Evolutionary conservation across 2,888 invertebrate species (phyloP).

Genomic region (Galeopsomyia nigrocyanea): DNA sequence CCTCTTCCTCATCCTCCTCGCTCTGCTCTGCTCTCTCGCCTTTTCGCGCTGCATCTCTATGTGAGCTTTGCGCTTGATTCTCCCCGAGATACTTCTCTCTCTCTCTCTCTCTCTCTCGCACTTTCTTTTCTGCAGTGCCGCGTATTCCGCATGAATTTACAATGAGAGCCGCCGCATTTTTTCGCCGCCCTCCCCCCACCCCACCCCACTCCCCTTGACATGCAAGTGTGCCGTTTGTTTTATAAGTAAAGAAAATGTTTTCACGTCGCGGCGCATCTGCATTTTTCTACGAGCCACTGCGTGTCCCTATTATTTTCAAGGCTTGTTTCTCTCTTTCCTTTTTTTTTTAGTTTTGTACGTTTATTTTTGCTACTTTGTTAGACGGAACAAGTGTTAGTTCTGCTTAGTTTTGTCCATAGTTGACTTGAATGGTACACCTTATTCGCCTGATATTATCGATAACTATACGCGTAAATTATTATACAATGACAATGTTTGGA

Average conservation of each 20-base stretch:
- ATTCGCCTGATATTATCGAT: no score
- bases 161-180: constrained; percentile 54
- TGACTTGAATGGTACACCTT: no score
- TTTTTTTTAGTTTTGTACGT: not conserved
- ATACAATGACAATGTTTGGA: no score
- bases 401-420: no score
- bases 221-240: constrained; percentile 27
- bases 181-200: constrained; percentile 46
- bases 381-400: not conserved
- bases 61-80: constrained; percentile 37
- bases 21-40: not conserved
- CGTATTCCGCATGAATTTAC: constrained; percentile 61
- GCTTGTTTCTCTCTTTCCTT: not conserved
- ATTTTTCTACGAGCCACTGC: constrained; percentile 40
- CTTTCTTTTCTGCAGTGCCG: constrained; percentile 31
- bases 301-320: not conserved
- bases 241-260: constrained; percentile 40
- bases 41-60: constrained; percentile 35
- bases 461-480: no score
- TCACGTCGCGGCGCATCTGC: constrained; percentile 48
- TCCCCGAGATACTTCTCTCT: constrained; percentile 33
- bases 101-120: constrained; percentile 32
- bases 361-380: constrained; percentile 22
- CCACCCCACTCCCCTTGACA: not conserved
- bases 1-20: not conserved